Evolutionary conservation across 2,113 vertebrate species (phyloP).

Genomic region (Ceyx melanurus): DNA sequence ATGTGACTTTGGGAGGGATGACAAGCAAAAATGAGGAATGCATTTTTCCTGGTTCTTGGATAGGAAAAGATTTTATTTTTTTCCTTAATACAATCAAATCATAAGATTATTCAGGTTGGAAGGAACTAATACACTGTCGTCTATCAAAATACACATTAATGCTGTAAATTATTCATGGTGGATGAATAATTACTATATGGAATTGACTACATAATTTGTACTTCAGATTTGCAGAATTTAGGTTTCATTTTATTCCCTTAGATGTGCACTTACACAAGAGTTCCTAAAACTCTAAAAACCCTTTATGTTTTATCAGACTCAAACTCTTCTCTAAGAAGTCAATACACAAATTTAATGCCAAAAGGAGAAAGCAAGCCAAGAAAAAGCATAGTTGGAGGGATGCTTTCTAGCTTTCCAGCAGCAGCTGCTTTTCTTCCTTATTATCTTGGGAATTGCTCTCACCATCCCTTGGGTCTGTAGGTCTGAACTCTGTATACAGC

Average conservation of each 20-base stretch:
- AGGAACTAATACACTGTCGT: background rate
- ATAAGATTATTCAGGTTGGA: background rate
- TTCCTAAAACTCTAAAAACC: background rate
- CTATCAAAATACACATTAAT: background rate
- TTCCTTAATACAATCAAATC: background rate
- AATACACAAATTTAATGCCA: background rate
- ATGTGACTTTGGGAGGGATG: background rate
- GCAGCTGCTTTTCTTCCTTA: background rate
- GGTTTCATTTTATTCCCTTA: background rate
- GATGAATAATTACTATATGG: constrained; percentile 13
- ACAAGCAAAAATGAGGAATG: background rate
- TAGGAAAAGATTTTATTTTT: background rate
- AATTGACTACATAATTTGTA: background rate
- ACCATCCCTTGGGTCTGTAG: background rate
- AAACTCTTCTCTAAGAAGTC: background rate
- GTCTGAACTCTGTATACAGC: background rate
- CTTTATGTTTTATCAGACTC: background rate
- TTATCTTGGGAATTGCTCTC: background rate
- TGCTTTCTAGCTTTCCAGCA: background rate
- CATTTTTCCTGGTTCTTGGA: background rate
- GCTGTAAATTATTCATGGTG: background rate
- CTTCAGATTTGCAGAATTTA: background rate
- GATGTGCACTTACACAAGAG: background rate
- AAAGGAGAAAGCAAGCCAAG: background rate
- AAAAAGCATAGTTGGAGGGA: background rate